These are phyloP conservation scores for Tamandua tetradactyla DNA, from an alignment of 2,797 vertebrate species.

Conservation along the genomic window DNA sequence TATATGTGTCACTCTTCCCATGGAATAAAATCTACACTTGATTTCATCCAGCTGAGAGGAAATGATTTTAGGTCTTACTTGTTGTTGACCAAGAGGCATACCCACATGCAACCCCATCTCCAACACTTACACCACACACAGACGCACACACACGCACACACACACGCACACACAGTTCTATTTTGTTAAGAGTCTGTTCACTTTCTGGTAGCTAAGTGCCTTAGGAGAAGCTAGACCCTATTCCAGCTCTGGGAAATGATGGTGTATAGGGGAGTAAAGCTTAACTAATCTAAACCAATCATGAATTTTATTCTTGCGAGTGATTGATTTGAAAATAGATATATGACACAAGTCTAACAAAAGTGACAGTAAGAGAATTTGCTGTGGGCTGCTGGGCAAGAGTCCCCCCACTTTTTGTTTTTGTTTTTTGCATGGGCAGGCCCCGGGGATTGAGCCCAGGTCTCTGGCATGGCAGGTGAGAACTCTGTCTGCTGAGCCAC, in stretches of 20 bases:
- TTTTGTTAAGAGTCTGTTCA: not conserved
- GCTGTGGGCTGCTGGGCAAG: not conserved
- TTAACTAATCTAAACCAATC: not conserved
- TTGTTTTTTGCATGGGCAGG: too few relatives aligned
- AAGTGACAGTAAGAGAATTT: not conserved
- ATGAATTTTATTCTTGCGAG: not conserved
- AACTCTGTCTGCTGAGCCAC: too few relatives aligned
- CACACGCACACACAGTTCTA: not conserved
- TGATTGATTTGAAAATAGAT: not conserved
- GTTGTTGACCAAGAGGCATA: not conserved
- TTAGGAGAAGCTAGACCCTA: not conserved
- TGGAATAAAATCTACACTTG: conserved; percentile 12
- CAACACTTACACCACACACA: not conserved
- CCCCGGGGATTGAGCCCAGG: too few relatives aligned
- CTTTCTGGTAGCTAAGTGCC: not conserved
- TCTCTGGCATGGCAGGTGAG: too few relatives aligned
- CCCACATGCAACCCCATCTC: not conserved
- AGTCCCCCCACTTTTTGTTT: not conserved
- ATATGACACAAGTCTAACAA: not conserved
- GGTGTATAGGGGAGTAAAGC: not conserved
- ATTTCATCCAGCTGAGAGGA: not conserved
- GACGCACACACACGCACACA: too few relatives aligned
- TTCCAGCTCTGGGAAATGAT: not conserved
- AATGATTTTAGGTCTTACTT: conserved; percentile 4
- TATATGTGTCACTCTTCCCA: not conserved